Base-by-base conservation (phyloP, 2,888 invertebrate genomes). In the Vesta saturnalis region DNA sequence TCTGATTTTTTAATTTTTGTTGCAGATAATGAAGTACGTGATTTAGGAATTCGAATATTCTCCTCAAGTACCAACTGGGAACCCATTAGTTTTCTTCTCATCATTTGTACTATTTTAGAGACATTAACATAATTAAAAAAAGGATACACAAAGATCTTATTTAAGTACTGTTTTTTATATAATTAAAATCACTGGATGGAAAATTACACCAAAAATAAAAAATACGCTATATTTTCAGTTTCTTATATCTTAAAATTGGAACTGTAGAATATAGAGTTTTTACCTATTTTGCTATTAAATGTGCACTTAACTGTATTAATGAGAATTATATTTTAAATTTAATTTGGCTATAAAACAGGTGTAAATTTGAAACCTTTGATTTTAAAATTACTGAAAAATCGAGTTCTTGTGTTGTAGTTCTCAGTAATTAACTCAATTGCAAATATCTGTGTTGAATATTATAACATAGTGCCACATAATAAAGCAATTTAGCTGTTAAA, bases 121-220 rank as follows among this genome's bases (percentile, higher is more conserved):
- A 73, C 71, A 47, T 47, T 67, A 64, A 69, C 68, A 76, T 66
- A 77, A 69, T 68, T 77, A 59, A 60, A 76, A 74, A 76, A 67
- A n/a, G n/a, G n/a, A 72, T 73, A 68, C 67, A 73, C 71, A 73
- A 74, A 74, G 66, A 72, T 72, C 66, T 65, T 15, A 14, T 59
- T 65, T 65, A 56, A 56, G 54, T 68, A 39, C 49, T 49, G 12
- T 75, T 72, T 67, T 77, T 74, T 77, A 71, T 77, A 75, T 66
- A 67, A 74, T 72, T 74, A 69, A 75, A 78, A 76, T 81, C 81
- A 81, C 82, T 82, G 79, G 76, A 80, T 80, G 80, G 80, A 78
- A n/a, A 58, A 78, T 79, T 77, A 81, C 81, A 82, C 81, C 81
- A 81, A 80, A 69, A 60, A 69, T 65, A 43, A 60, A 47, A 18